Evolutionary conservation across 2,113 vertebrate genomes (phyloP).

Genomic region (Myotis yumanensis): DNA sequence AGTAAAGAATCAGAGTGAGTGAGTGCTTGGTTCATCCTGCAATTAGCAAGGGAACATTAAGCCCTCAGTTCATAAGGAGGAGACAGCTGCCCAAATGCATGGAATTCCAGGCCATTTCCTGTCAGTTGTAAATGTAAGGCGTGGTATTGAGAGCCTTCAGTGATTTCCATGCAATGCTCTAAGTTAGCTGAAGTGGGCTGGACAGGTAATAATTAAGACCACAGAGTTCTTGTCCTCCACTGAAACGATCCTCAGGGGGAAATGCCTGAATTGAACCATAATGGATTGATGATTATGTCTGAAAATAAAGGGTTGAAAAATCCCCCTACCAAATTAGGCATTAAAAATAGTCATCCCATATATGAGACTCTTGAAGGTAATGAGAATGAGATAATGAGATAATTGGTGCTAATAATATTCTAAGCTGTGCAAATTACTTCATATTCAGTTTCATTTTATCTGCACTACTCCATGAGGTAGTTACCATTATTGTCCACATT

Average conservation of each 20-base stretch:
- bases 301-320: not conserved
- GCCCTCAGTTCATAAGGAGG: not conserved
- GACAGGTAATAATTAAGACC: not conserved
- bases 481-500: not conserved
- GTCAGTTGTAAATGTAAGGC: not conserved
- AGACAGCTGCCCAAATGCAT: not conserved
- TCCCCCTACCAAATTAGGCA: not conserved
- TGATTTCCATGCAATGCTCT: not conserved
- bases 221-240: not conserved
- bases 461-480: not conserved
- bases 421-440: not conserved
- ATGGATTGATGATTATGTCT: not conserved
- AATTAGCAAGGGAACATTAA: not conserved
- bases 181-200: not conserved
- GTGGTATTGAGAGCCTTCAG: not conserved
- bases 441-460: not conserved
- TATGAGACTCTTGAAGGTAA: not conserved
- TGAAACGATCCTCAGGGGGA: not conserved
- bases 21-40: not conserved
- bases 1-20: not conserved
- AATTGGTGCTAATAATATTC: not conserved
- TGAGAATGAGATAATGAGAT: not conserved
- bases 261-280: not conserved
- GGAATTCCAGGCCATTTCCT: not conserved
- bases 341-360: not conserved